A percentile compares a stretch with the other conserved stretches of the same genome.
phyloP scores from a whole-genome alignment of 2,113 vertebrate genomes.

The Silurus meridionalis region DNA sequence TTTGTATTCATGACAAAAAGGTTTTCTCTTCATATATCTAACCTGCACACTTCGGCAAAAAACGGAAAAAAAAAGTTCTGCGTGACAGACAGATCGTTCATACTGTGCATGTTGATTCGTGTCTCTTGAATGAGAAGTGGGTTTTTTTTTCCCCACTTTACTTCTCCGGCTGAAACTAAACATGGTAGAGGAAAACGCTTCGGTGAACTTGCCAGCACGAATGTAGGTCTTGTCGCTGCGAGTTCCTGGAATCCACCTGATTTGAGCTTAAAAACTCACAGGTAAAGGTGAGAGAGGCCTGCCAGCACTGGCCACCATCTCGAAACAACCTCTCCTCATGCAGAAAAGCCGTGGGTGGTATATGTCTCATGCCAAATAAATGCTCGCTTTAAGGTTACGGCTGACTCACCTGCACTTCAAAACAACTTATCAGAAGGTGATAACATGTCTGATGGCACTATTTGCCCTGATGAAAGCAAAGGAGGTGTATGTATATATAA shows the following conservation, averaged over 20 bases:
- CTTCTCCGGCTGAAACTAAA: constrained; percentile 51
- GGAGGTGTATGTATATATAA: neutral
- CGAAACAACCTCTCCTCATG: neutral
- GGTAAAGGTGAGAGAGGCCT: constrained; percentile 13
- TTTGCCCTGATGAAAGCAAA: neutral
- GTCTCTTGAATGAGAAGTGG: constrained; percentile 52
- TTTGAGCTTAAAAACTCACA: constrained; percentile 27
- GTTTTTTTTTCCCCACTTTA: neutral
- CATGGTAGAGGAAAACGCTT: constrained; percentile 55
- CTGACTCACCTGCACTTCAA: constrained; percentile 23
- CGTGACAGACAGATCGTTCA: constrained; percentile 30
- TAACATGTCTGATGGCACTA: constrained; percentile 6
- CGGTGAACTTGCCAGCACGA: constrained; percentile 55
- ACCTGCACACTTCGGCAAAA: neutral
- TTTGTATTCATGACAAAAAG: constrained; percentile 56
- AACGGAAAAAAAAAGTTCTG: neutral
- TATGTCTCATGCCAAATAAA: constrained; percentile 2
- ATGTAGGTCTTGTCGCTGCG: constrained; percentile 50
- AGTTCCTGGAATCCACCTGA: constrained; percentile 47
- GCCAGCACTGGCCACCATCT: constrained; percentile 27
- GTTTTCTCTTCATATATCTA: constrained; percentile 48
- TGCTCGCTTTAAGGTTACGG: constrained; percentile 6
- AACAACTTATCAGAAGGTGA: constrained; percentile 14
- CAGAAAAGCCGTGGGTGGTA: neutral
- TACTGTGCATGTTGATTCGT: constrained; percentile 50